Conservation (phyloP, 1,140 invertebrate genomes). For the Choristoneura fumiferana region DNA sequence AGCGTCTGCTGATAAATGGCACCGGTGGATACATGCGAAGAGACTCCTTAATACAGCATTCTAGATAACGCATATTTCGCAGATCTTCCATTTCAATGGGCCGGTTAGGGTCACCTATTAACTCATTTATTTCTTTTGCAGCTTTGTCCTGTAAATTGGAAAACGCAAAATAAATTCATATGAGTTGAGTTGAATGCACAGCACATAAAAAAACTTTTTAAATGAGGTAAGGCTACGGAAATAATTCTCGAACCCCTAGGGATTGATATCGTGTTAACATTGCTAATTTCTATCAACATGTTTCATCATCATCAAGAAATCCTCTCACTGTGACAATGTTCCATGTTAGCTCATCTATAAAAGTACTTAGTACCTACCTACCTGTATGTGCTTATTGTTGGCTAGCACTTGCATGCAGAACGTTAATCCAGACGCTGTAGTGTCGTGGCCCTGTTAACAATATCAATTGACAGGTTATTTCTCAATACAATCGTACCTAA, state of each 20-base stretch:
- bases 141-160: conserved; percentile 77
- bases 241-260: no score
- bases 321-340: no score
- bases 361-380: no score
- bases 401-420: conserved; percentile 85
- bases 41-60: conserved; percentile 82
- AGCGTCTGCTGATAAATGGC: conserved; percentile 79
- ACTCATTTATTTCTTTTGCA: conserved; percentile 79
- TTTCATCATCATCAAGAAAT: no score
- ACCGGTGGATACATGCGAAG: conserved; percentile 83
- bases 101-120: conserved; percentile 75
- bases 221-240: no score
- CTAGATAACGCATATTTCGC: conserved; percentile 81
- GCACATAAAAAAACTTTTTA: no score
- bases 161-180: neutral
- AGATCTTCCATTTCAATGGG: conserved; percentile 78
- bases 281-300: no score
- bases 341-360: no score
- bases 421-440: conserved; percentile 83
- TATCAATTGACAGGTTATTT: no score
- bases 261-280: no score
- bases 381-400: conserved; percentile 81
- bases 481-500: no score
- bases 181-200: no score
- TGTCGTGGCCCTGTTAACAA: conserved; percentile 85